Percentiles rank a stretch among this genome's conserved stretches.
phyloP scores from a whole-genome alignment of 2,888 invertebrate species.

The Pollenia griseotomentosa region DNA sequence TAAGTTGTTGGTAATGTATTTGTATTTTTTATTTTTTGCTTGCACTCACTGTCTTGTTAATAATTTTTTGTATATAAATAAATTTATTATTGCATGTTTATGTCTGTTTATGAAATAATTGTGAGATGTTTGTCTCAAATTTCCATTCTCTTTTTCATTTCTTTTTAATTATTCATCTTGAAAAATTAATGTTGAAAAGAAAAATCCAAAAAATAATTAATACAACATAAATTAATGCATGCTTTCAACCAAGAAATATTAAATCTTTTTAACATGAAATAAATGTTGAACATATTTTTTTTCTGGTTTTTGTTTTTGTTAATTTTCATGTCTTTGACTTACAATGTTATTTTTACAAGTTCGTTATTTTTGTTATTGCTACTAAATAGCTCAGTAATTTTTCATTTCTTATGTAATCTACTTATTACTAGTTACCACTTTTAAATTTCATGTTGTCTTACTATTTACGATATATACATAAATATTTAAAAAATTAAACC shows the following conservation, averaged over 20 bases:
- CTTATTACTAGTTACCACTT: neutral
- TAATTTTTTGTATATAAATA: conserved; percentile 19
- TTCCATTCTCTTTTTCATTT: neutral
- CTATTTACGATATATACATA: neutral
- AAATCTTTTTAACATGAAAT: conserved; percentile 17
- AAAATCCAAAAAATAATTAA: conserved; percentile 2
- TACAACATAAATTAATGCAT: conserved; percentile 42
- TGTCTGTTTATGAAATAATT: neutral
- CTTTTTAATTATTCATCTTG: conserved; percentile 30
- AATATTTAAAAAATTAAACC: conserved; percentile 2
- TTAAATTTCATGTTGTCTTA: conserved; percentile 7
- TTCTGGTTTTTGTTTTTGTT: neutral
- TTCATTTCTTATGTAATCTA: conserved; percentile 21
- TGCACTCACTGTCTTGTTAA: conserved; percentile 43
- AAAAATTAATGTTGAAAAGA: neutral
- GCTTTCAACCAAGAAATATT: conserved; percentile 18
- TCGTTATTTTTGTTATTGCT: conserved; percentile 14
- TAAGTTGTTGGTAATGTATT: conserved; percentile 65
- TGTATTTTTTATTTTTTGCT: conserved; percentile 40
- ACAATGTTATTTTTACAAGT: conserved; percentile 1
- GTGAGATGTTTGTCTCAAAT: conserved; percentile 8
- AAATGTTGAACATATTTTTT: neutral
- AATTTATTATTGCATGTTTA: conserved; percentile 5
- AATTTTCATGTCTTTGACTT: conserved; percentile 15
- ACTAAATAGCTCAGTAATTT: conserved; percentile 17